Evolutionary conservation across 2,113 vertebrate species (phyloP).

Genomic region (Phrynosoma platyrhinos): DNA sequence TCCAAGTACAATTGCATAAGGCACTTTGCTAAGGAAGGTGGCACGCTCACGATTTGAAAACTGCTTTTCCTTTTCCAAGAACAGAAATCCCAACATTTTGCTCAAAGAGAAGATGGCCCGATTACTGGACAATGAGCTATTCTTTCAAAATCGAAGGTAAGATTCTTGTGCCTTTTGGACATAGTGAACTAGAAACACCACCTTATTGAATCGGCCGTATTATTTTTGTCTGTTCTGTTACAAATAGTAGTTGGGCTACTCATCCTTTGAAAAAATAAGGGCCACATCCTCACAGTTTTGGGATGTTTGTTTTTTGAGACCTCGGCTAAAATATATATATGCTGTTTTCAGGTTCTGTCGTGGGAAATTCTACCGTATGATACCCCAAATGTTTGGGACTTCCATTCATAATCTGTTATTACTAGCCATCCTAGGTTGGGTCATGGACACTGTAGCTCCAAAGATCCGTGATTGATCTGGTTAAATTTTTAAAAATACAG

Average conservation of each 20-base stretch:
- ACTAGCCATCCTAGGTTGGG: too few species aligned
- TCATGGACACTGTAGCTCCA: too few species aligned
- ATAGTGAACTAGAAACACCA: background rate
- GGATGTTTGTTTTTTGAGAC: too few species aligned
- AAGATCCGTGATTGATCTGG: too few species aligned
- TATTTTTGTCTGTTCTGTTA: background rate
- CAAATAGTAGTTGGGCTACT: background rate
- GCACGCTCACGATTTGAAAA: background rate
- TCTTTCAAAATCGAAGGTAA: conserved; percentile 68
- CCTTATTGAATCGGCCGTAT: too few species aligned
- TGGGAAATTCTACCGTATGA: background rate
- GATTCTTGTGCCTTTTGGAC: background rate
- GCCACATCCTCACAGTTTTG: too few species aligned
- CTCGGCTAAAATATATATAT: background rate
- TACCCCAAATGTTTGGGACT: background rate
- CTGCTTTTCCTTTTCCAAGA: background rate
- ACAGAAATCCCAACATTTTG: background rate
- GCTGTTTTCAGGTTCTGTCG: background rate
- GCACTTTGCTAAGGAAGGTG: background rate
- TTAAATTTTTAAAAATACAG: background rate
- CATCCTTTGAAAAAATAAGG: too few species aligned
- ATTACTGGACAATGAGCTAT: conserved; percentile 39
- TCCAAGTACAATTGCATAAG: background rate
- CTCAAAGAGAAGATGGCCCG: conserved; percentile 19
- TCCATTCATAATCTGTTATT: too few species aligned